These are phyloP conservation scores for Moxostoma hubbsi DNA, from an alignment of 2,797 vertebrate genomes.

Conservation along the genomic window DNA sequence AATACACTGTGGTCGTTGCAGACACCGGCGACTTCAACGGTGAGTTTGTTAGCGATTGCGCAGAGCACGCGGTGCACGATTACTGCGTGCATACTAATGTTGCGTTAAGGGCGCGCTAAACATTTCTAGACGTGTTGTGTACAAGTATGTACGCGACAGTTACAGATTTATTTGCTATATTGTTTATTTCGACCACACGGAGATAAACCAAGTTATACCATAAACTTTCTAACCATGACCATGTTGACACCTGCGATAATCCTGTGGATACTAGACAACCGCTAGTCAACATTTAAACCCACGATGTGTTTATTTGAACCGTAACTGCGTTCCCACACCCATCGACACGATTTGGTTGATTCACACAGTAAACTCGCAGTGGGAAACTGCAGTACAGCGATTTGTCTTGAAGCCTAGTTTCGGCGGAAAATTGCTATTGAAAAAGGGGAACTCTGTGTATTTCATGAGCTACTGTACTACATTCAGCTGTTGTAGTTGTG, in stretches of 20 bases:
- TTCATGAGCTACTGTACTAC: too few relatives aligned
- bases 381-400: neutral
- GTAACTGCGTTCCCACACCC: too few relatives aligned
- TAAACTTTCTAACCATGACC: neutral
- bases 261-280: too few relatives aligned
- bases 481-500: neutral
- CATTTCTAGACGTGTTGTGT: neutral
- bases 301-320: too few relatives aligned
- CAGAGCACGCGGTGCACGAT: too few relatives aligned
- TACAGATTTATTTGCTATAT: neutral
- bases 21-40: constrained; percentile 95
- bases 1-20: constrained; percentile 92
- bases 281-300: neutral
- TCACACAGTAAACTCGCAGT: neutral
- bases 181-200: neutral
- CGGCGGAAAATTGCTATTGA: too few relatives aligned
- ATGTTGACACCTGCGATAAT: neutral
- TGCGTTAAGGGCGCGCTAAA: neutral
- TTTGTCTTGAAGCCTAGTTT: too few relatives aligned
- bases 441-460: too few relatives aligned
- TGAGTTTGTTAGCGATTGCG: constrained; percentile 63
- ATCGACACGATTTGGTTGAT: too few relatives aligned
- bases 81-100: too few relatives aligned
- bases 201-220: too few relatives aligned
- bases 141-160: neutral